A percentile compares a stretch with the other conserved stretches of the same genome.
These are phyloP conservation scores for Amblyjoppa proteus DNA, from an alignment of 2,888 invertebrate genomes.

Conservation along the genomic window DNA sequence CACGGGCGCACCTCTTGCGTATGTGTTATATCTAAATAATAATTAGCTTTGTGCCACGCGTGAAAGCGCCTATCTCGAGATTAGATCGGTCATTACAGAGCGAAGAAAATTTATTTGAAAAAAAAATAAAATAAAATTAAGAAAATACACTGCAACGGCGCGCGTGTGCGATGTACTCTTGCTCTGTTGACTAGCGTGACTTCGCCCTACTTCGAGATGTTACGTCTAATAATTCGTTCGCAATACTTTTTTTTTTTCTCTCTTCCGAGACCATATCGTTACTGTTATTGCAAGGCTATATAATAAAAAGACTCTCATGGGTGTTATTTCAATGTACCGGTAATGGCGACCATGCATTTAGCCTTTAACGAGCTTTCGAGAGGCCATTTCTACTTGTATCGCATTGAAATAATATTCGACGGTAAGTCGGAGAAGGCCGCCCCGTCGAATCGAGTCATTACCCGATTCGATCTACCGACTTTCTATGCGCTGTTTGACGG, in stretches of 20 bases:
- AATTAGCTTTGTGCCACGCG: conserved; percentile 77
- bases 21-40: conserved; percentile 71
- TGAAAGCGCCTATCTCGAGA: conserved; percentile 75
- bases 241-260: neutral
- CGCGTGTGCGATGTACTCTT: conserved; percentile 38
- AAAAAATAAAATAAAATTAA: conserved; percentile 42
- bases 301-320: neutral
- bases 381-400: neutral
- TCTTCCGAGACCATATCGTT: neutral
- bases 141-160: conserved; percentile 39
- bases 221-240: conserved; percentile 17
- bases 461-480: no score
- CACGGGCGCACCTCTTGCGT: conserved; percentile 6
- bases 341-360: neutral
- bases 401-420: neutral
- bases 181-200: conserved; percentile 23
- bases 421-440: neutral
- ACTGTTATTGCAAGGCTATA: neutral
- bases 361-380: neutral
- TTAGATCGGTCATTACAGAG: conserved; percentile 74
- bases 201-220: conserved; percentile 13
- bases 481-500: no score
- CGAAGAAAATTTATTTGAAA: conserved; percentile 68
- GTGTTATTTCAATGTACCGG: conserved; percentile 3
- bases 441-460: no score